Conservation (phyloP, 2,113 vertebrate species). For the Pelvicachromis taeniatus region DNA sequence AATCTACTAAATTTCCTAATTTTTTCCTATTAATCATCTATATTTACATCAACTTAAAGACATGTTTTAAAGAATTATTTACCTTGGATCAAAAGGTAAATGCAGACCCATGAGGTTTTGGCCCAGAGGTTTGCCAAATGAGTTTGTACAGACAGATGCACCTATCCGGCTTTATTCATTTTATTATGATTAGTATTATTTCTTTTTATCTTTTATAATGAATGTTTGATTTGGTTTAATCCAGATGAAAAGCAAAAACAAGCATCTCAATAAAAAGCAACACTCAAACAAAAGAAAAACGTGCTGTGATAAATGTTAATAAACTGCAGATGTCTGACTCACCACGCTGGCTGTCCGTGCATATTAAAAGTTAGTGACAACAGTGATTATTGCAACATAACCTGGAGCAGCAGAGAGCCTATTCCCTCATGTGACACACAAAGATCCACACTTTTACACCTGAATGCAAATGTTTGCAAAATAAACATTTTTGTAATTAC, state of each 20-base stretch:
- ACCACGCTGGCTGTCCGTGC: slow-evolving; percentile 1
- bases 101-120: not conserved
- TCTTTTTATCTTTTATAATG: not conserved
- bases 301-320: slow-evolving; percentile 37
- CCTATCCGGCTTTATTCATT: not conserved
- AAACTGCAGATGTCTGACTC: slow-evolving; percentile 38
- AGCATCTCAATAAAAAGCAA: slow-evolving; percentile 7
- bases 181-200: not conserved
- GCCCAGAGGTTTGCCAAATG: not conserved
- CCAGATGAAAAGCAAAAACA: not conserved
- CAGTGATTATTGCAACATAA: not conserved
- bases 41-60: not conserved
- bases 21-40: not conserved
- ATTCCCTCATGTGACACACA: not conserved
- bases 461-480: not conserved
- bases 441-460: not conserved
- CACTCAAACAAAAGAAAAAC: not conserved
- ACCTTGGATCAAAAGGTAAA: not conserved
- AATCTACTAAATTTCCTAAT: not conserved
- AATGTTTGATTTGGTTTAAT: not conserved
- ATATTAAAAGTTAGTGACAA: slow-evolving; percentile 47
- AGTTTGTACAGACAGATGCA: not conserved
- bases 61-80: not conserved
- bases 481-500: not conserved
- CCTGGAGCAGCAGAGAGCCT: not conserved